Conservation (phyloP, 2,888 invertebrate species). For the Harmothoe impar region DNA sequence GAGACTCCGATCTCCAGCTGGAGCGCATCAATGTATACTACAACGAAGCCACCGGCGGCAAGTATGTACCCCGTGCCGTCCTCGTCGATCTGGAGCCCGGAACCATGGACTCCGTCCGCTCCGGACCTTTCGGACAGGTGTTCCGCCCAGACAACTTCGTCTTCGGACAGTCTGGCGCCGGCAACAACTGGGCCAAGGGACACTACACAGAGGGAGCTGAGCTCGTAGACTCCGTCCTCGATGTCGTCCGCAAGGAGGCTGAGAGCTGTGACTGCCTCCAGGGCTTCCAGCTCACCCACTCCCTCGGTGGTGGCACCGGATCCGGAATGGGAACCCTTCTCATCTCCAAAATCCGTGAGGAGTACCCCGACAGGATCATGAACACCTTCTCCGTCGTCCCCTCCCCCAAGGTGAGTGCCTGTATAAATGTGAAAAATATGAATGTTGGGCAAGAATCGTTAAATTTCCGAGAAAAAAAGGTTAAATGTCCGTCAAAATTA, state of each 20-base stretch:
- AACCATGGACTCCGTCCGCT: conserved; percentile 96
- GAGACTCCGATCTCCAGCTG: conserved; percentile 72
- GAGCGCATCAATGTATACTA: conserved; percentile 89
- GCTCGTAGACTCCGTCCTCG: conserved; percentile 65
- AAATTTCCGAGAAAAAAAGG: too few relatives aligned
- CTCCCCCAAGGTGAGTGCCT: conserved; percentile 87
- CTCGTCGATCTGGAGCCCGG: conserved; percentile 97
- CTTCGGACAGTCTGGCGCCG: conserved; percentile 59
- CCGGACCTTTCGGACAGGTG: conserved; percentile 60
- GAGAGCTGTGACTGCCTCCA: conserved; percentile 76
- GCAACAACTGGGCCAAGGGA: conserved; percentile 64
- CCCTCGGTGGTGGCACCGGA: conserved; percentile 94
- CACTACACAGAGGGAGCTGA: conserved; percentile 83
- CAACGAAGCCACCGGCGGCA: conserved; percentile 91
- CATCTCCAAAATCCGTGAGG: conserved; percentile 98
- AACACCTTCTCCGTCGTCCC: conserved; percentile 97
- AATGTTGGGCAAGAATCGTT: too few relatives aligned
- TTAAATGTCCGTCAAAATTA: too few relatives aligned
- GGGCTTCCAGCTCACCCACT: conserved; percentile 86
- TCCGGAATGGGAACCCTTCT: conserved; percentile 93
- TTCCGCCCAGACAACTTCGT: conserved; percentile 63
- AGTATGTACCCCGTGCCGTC: conserved; percentile 97
- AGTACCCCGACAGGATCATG: conserved; percentile 99
- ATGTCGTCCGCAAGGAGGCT: conserved; percentile 63
- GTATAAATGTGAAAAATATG: background rate